Evolutionary conservation across 2,888 invertebrate species (phyloP).

Genomic region (Hypolimnas misippus): DNA sequence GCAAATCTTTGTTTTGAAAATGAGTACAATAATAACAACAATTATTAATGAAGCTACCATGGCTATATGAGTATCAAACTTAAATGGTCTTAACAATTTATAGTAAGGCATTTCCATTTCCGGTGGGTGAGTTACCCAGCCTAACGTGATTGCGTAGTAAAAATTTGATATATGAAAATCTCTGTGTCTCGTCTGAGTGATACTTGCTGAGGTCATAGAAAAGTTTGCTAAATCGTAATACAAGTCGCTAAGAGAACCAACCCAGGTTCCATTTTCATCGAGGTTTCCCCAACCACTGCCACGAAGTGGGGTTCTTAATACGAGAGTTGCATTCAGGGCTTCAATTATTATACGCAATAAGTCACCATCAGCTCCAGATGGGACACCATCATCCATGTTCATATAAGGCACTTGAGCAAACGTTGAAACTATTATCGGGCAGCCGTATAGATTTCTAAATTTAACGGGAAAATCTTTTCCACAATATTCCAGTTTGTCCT

Average conservation of each 20-base stretch:
- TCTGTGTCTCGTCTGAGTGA: slow-evolving; percentile 59
- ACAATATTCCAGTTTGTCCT: slow-evolving; percentile 37
- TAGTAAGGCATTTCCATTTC: slow-evolving; percentile 56
- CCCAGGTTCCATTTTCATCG: slow-evolving; percentile 61
- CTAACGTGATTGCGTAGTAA: slow-evolving; percentile 53
- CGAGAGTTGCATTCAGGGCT: slow-evolving; percentile 60
- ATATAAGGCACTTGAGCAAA: slow-evolving; percentile 66
- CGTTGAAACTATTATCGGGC: slow-evolving; percentile 64
- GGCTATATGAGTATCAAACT: slow-evolving; percentile 52
- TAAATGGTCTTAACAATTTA: slow-evolving; percentile 66
- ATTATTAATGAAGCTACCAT: slow-evolving; percentile 55
- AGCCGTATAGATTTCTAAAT: slow-evolving; percentile 58
- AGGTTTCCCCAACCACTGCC: slow-evolving; percentile 67
- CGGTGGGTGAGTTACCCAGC: slow-evolving; percentile 66
- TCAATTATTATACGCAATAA: slow-evolving; percentile 58
- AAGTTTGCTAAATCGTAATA: slow-evolving; percentile 66
- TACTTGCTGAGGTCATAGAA: slow-evolving; percentile 67
- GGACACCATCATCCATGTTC: slow-evolving; percentile 54
- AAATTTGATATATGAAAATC: slow-evolving; percentile 62
- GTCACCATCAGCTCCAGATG: slow-evolving; percentile 66
- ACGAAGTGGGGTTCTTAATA: slow-evolving; percentile 57
- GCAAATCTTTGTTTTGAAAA: slow-evolving; percentile 53
- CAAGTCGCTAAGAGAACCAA: slow-evolving; percentile 68
- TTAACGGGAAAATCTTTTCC: slow-evolving; percentile 57
- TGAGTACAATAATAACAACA: slow-evolving; percentile 52